Percentiles rank a stretch among this genome's conserved stretches.
These are phyloP conservation scores for Pseudopleuronectes americanus DNA, from an alignment of 2,797 vertebrate species.

Conservation along the genomic window DNA sequence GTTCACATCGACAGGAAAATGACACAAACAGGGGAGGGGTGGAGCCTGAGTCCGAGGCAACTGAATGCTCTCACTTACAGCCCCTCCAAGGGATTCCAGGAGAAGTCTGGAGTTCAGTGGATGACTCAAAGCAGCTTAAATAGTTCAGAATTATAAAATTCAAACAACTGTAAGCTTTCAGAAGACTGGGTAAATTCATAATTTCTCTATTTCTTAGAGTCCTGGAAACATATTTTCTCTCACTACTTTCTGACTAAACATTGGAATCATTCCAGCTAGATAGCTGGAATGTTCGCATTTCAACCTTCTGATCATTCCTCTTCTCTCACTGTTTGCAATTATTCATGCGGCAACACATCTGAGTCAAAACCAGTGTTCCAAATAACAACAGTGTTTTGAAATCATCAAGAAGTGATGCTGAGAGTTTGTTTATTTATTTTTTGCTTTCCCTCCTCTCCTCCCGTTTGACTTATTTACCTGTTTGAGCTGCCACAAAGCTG, in stretches of 20 bases:
- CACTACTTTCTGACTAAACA: slow-evolving; percentile 8
- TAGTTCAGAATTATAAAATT: slow-evolving; percentile 16
- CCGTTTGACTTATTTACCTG: slow-evolving; percentile 62
- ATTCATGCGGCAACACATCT: background rate
- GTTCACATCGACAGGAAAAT: too few species aligned
- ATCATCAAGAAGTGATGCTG: slow-evolving; percentile 2
- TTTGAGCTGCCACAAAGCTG: slow-evolving; percentile 28
- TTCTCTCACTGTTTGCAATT: background rate
- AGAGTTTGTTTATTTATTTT: slow-evolving; percentile 20
- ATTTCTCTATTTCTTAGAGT: too few species aligned
- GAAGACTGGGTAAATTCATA: slow-evolving; percentile 1
- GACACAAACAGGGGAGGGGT: too few species aligned
- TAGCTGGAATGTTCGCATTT: too few species aligned
- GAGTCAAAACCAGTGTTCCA: background rate
- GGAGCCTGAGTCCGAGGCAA: too few species aligned
- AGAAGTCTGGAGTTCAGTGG: too few species aligned
- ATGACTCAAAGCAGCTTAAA: too few species aligned
- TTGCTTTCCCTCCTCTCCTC: slow-evolving; percentile 10
- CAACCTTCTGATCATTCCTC: background rate
- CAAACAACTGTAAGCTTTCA: slow-evolving; percentile 19
- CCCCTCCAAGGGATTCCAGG: too few species aligned
- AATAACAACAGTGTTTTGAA: background rate
- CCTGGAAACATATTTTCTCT: background rate
- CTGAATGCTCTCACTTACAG: too few species aligned
- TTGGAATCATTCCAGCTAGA: slow-evolving; percentile 1